Base-by-base conservation (phyloP, 2,113 vertebrate genomes). In the Melanotaenia duboulayi region DNA sequence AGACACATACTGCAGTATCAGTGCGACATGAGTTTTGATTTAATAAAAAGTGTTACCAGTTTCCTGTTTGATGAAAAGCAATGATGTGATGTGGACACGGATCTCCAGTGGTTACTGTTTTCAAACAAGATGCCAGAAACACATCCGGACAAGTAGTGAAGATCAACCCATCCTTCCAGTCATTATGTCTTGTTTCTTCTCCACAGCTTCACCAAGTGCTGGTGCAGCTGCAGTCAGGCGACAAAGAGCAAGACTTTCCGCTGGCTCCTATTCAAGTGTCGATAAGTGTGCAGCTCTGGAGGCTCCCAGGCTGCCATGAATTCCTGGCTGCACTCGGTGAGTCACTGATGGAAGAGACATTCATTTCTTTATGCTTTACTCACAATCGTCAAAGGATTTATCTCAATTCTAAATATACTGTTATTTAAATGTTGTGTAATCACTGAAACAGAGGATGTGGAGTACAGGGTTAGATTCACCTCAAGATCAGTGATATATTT, bases 211-310 rank as follows among this genome's bases (percentile, higher is more conserved):
- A 98, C 88, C 97, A 99, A 80, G 97, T 99, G 70, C 88, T 99
- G 89, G 96, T 96, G 64, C 96, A 99, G 82, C 91, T 97, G 78
- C 97, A 97, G 88, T 92, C 95, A 0, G 93, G 94, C 0, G 97
- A 99, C 88, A 97, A 97, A 89, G 97, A 98, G 50, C 96, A 96
- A 61, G 97, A 99, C 89, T 96, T 96, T 50, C 90, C 95, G 0
- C 87, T 95, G 65, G 92, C 94, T 8, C 96, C 96, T 22, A 95
- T 98, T 66, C 97, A 97, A 40, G 96, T 97, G 80, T 97, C 96
- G 57, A 97, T 99, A 85, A 96, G 96, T 0, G 97, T 99, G 60
- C 97, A 97, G 78, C 95, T 98, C 37, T 99, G 97, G 97, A 95
- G 97, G 82, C 94, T 98, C 3, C 97, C 97, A 0, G 97, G 97